Percentiles rank a stretch among this genome's conserved stretches.
phyloP scores from a whole-genome alignment of 2,113 vertebrate species.

The Addax nasomaculatus region DNA sequence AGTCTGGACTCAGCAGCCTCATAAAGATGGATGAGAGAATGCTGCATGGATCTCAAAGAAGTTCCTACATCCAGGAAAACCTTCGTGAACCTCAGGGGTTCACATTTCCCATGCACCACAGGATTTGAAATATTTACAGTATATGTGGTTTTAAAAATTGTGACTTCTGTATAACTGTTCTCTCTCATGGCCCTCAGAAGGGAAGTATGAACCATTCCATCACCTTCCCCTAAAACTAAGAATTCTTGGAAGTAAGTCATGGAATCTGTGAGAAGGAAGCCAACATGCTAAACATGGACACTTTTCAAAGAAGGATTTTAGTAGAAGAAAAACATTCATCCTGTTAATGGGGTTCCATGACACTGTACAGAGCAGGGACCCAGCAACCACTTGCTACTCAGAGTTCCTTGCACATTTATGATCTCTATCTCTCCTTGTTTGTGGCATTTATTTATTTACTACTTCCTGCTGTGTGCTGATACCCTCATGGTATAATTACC shows the following conservation, averaged over 20 bases:
- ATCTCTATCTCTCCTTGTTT: no score
- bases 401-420: accelerated
- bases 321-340: neutral
- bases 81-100: neutral
- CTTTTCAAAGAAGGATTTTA: neutral
- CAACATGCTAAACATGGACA: accelerated
- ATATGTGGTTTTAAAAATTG: neutral
- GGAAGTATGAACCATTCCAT: neutral
- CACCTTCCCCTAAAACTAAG: neutral
- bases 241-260: conserved; percentile 22
- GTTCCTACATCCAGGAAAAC: neutral
- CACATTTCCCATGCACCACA: neutral
- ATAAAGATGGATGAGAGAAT: neutral
- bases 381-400: accelerated
- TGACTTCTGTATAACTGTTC: neutral
- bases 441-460: neutral
- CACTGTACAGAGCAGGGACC: neutral
- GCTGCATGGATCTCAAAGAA: neutral
- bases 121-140: neutral
- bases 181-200: neutral
- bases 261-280: neutral
- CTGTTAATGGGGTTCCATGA: neutral
- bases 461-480: neutral
- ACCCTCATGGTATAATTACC: neutral
- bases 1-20: neutral